A percentile compares a stretch with the other conserved stretches of the same genome.
Conservation (phyloP, 2,797 vertebrate genomes). For the Lepus oiostolus region DNA sequence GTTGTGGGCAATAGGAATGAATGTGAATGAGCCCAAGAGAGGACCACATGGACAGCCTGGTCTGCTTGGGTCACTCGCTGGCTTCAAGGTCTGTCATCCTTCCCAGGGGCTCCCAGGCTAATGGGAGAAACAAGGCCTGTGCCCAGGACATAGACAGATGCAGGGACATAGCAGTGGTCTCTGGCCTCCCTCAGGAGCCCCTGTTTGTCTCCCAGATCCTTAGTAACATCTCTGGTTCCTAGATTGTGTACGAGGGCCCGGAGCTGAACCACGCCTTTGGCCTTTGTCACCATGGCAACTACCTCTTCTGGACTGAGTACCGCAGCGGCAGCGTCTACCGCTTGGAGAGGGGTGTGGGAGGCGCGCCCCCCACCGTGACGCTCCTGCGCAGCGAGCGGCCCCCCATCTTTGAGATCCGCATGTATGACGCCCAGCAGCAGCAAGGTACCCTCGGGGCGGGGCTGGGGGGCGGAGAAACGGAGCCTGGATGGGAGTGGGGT, state of each 20-base stretch:
- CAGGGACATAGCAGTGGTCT: background rate
- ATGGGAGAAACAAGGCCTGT: background rate
- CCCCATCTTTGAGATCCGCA: slow-evolving; percentile 98
- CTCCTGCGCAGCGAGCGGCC: slow-evolving; percentile 96
- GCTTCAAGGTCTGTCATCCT: background rate
- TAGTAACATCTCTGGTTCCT: background rate
- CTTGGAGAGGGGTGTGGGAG: slow-evolving; percentile 89
- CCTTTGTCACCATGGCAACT: slow-evolving; percentile 96
- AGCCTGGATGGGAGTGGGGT: background rate
- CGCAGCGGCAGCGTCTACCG: slow-evolving; percentile 97
- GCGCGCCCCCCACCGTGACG: slow-evolving; percentile 90
- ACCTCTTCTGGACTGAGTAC: slow-evolving; percentile 99
- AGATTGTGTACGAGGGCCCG: slow-evolving; percentile 96
- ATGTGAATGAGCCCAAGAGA: background rate
- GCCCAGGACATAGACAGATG: background rate
- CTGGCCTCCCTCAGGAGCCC: background rate
- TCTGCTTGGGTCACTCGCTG: background rate
- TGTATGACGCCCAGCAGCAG: slow-evolving; percentile 98
- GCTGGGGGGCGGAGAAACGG: background rate
- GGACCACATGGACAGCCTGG: background rate
- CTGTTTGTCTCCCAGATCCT: background rate
- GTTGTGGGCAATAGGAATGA: background rate
- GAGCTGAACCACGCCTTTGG: slow-evolving; percentile 98
- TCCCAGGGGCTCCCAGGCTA: background rate
- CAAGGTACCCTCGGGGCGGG: slow-evolving; percentile 90